Evolutionary conservation across 2,888 invertebrate species (phyloP), one percentile per base, ranked within the genome.

Genomic region (Choristoneura rosaceana): DNA sequence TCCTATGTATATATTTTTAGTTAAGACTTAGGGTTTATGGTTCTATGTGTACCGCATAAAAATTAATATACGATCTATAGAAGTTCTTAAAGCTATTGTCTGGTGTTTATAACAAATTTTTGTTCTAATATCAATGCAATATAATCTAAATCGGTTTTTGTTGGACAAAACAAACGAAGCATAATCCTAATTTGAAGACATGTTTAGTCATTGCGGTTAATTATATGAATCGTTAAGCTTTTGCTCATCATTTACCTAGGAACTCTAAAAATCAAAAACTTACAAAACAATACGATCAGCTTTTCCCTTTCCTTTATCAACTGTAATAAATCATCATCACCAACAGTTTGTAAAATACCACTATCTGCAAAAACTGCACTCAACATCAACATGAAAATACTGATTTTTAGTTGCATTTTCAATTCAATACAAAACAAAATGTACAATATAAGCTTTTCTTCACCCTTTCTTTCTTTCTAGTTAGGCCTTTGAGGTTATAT

Each of bases 281-380:
- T 94, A 97, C 97, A 95, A 86, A 98, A 98, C 71, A 98, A 91
- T 63, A 96, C 96, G 75, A 98, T 95, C 71, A 98, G 96, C 92
- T 97, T 97, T 90, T 97, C 97, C 89, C 97, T 97, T 70, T 95
- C 96, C 86, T 95, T 95, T 75, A 98, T 96, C 64, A 97, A 93
- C 86, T 97, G 96, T 71, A 97, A 94, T 75, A 98, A 94, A 80
- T 98, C 97, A 77, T 97, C 96, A 83, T 98, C 98, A 84, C 95
- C 96, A 14, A 97, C 96, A 75, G 92, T 94, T 86, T 96, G 96
- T 71, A 97, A 89, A 69, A 84, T 82, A 78, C 86, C 80, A 81
- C 85, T 84, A 71, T 86, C 79, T 14, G 83, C 87, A 76, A 83
- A 82, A 65, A 85, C 63, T 63, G 81, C 47, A 73, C 77, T 69